These are phyloP conservation scores for Colletes gigas DNA, from an alignment of 1,140 invertebrate genomes.

Conservation along the genomic window DNA sequence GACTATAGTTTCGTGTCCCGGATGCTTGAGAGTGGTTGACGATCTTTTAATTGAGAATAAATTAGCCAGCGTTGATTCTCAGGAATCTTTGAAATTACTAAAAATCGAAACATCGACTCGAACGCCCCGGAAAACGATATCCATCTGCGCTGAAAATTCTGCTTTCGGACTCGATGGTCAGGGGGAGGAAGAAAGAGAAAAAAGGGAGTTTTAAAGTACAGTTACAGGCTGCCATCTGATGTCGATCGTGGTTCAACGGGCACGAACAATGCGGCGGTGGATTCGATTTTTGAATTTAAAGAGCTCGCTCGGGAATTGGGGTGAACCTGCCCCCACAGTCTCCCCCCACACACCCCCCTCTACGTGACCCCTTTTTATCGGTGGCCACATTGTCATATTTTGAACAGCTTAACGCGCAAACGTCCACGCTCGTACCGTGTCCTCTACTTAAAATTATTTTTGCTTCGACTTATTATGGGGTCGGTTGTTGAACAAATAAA, in stretches of 20 bases:
- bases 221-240: constrained; percentile 63
- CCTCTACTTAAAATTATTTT: not conserved
- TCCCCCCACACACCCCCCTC: not conserved
- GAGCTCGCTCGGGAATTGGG: constrained; percentile 69
- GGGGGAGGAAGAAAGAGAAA: constrained; percentile 16
- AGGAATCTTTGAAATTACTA: not conserved
- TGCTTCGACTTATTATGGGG: too few species aligned
- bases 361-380: constrained; percentile 50
- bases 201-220: constrained; percentile 60
- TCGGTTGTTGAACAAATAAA: too few species aligned
- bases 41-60: too few species aligned
- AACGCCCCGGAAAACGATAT: not conserved
- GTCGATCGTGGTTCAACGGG: constrained; percentile 67
- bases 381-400: constrained; percentile 61
- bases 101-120: not conserved
- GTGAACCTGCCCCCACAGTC: constrained; percentile 68
- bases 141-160: constrained; percentile 24
- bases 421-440: constrained; percentile 22
- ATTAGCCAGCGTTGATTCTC: too few species aligned
- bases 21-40: too few species aligned
- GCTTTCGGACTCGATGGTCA: constrained; percentile 41
- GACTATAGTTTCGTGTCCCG: too few species aligned
- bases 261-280: constrained; percentile 72
- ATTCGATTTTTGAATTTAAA: constrained; percentile 81
- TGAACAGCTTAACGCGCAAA: constrained; percentile 60